Conservation (phyloP, 1,140 invertebrate genomes). For the Meteorus sp. region DNA sequence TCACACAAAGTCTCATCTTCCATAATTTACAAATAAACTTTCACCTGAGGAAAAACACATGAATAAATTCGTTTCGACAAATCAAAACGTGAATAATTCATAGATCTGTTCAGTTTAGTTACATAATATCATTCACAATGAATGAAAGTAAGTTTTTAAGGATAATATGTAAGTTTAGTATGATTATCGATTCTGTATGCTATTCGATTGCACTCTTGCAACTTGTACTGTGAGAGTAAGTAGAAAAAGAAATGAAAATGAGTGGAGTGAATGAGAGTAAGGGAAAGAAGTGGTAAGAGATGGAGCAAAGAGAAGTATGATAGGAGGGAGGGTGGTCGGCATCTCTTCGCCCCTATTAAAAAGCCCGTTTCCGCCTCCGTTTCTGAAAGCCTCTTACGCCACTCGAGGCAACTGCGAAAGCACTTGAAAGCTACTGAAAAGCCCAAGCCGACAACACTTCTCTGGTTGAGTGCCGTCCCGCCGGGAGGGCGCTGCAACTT, state of each 20-base stretch:
- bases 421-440: constrained; percentile 62
- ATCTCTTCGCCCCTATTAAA: constrained; percentile 59
- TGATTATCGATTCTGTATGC: too few relatives aligned
- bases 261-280: constrained; percentile 7
- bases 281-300: constrained; percentile 16
- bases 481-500: constrained; percentile 29
- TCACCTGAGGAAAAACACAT: too few relatives aligned
- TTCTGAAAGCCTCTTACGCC: constrained; percentile 60
- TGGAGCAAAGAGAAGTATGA: constrained; percentile 10
- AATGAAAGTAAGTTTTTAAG: too few relatives aligned
- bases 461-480: constrained; percentile 55
- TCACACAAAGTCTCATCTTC: too few relatives aligned
- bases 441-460: constrained; percentile 58
- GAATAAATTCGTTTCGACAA: too few relatives aligned
- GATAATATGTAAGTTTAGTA: too few relatives aligned
- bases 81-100: too few relatives aligned
- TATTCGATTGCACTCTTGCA: too few relatives aligned
- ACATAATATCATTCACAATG: too few relatives aligned
- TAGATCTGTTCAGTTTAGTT: too few relatives aligned
- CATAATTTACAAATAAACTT: too few relatives aligned
- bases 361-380: constrained; percentile 60
- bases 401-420: constrained; percentile 61
- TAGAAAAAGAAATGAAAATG: constrained; percentile 12
- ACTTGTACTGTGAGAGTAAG: constrained; percentile 5
- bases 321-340: constrained; percentile 27